Evolutionary conservation across 2,797 vertebrate genomes (phyloP), one percentile per base, ranked within the genome.

Genomic region (Erpetoichthys calabaricus): DNA sequence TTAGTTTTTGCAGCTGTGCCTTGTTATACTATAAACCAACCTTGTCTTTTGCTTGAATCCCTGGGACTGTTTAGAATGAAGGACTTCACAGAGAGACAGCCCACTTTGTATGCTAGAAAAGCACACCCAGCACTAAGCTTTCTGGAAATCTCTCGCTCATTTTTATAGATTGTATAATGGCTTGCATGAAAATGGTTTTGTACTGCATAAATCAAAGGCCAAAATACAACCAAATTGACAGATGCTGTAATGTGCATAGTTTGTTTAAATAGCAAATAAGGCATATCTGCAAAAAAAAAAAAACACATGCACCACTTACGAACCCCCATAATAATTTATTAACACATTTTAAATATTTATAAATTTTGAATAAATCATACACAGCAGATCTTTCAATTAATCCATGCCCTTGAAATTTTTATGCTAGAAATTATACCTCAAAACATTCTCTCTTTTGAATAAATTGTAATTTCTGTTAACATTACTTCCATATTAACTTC

Each of bases 351-450:
- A 86, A 84, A 85, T 84, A 83, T 85, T 86, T 82, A 85, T 85
- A 84, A 82, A 85, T 84, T 85, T 84, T 85, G 74, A 79, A 86
- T 85, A 79, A 87, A 86, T 85, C 81, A 86, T 86, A 83, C 81
- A 87, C 82, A 83, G 78, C 77, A 82, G 79, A 85, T 85, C 81
- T 85, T 81, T 79, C 84, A 85, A 85, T 84, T 83, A 86, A 83
- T 70, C 67, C 67, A 65, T 61, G 68, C 78, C 75, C 25, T 25
- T 25, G 25, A 25, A 25, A 25, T 25, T 25, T 25, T 25, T 25
- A 25, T 25, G 25, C 25, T 25, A 25, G 25, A 25, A 25, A 25
- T 25, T 25, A 25, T 25, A 25, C 25, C 25, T 25, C 25, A 25
- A 25, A 25, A 25, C 25, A 25, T 25, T 25, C 25, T 25, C 25